A percentile compares a stretch with the other conserved stretches of the same genome.
phyloP scores from a whole-genome alignment of 2,888 invertebrate species.

The Cordilura impudica region DNA sequence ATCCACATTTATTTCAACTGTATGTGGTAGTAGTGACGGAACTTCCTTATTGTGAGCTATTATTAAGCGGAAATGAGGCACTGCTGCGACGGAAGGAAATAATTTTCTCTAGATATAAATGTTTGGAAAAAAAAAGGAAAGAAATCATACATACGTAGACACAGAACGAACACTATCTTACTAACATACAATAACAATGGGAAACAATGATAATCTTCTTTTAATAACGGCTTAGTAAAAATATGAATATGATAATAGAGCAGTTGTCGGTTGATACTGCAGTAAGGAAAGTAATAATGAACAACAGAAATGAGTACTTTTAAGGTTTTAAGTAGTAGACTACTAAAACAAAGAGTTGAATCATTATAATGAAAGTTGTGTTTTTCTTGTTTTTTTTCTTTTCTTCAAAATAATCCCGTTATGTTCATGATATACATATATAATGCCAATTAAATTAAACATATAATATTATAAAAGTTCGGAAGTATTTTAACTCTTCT shows the following conservation, averaged over 20 bases:
- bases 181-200: conserved; percentile 26
- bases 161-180: background rate
- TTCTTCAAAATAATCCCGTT: conserved; percentile 1
- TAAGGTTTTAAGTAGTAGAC: conserved; percentile 39
- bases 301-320: conserved; percentile 35
- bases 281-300: conserved; percentile 35
- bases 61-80: conserved; percentile 57
- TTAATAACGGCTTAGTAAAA: conserved; percentile 43
- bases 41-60: conserved; percentile 52
- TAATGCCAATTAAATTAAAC: background rate
- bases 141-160: background rate
- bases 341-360: conserved; percentile 31
- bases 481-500: background rate
- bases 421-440: conserved; percentile 2
- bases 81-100: conserved; percentile 57
- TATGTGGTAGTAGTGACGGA: conserved; percentile 34
- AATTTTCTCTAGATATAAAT: conserved; percentile 52
- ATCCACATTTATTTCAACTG: conserved; percentile 15
- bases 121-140: conserved; percentile 1
- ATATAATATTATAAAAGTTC: background rate
- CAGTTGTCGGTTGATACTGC: conserved; percentile 34
- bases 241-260: conserved; percentile 23
- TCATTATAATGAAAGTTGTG: conserved; percentile 41
- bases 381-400: background rate
- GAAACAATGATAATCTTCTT: conserved; percentile 50